These are phyloP conservation scores for Limanda limanda DNA, from an alignment of 2,113 vertebrate species.

Conservation along the genomic window DNA sequence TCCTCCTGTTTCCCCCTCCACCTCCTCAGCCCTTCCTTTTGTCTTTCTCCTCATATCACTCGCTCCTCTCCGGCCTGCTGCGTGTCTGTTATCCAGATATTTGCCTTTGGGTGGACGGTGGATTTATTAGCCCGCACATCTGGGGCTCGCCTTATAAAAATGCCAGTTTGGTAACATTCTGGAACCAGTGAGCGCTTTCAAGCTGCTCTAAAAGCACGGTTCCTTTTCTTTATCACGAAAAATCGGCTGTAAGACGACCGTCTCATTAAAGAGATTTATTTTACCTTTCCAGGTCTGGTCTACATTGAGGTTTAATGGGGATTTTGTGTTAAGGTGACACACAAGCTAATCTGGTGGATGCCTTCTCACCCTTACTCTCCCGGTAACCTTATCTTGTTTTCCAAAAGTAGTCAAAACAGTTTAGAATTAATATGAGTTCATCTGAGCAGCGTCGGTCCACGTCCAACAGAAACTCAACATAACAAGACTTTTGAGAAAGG, in stretches of 20 bases:
- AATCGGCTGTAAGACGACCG: constrained; percentile 43
- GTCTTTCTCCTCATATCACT: constrained; percentile 19
- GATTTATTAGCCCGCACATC: constrained; percentile 79
- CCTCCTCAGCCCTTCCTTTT: constrained; percentile 14
- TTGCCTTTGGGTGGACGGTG: constrained; percentile 57
- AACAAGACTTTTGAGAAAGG: constrained; percentile 30
- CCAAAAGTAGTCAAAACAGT: constrained; percentile 47
- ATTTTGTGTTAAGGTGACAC: constrained; percentile 16
- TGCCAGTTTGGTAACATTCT: constrained; percentile 72
- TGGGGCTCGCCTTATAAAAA: constrained; percentile 75
- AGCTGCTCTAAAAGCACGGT: constrained; percentile 41
- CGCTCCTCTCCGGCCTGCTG: constrained; percentile 20
- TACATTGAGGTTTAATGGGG: constrained; percentile 16
- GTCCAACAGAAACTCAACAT: constrained; percentile 18
- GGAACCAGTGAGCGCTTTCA: constrained; percentile 50
- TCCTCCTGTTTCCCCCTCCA: constrained; percentile 23
- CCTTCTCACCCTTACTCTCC: constrained; percentile 22
- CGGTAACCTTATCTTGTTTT: constrained; percentile 58
- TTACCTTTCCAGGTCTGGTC: constrained; percentile 6
- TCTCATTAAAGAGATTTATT: constrained; percentile 64
- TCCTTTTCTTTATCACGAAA: constrained; percentile 39
- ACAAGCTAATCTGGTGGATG: neutral
- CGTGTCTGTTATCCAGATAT: constrained; percentile 52
- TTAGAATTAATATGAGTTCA: constrained; percentile 31
- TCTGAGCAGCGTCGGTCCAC: constrained; percentile 15